Percentiles rank a stretch among this genome's conserved stretches.
Conservation (phyloP, 2,888 invertebrate species). For the Endotricha flammealis region DNA sequence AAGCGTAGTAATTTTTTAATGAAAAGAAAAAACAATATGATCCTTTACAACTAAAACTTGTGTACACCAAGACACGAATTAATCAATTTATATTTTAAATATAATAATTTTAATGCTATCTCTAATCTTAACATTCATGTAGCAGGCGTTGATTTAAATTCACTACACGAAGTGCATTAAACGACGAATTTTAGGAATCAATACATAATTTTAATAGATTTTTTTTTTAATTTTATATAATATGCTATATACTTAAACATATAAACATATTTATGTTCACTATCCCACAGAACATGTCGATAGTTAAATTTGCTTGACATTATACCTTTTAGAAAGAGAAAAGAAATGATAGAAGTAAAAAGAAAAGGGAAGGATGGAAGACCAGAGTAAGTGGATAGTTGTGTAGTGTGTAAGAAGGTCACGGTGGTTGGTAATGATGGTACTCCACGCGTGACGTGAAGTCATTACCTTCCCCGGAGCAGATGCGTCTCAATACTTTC, state of each 20-base stretch:
- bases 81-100: conserved; percentile 30
- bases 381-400: conserved; percentile 31
- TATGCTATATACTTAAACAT: conserved; percentile 38
- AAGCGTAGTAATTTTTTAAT: conserved; percentile 57
- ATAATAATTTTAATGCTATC: conserved; percentile 39
- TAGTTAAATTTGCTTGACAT: conserved; percentile 75
- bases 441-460: no score
- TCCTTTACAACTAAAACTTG: conserved; percentile 46
- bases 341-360: conserved; percentile 24
- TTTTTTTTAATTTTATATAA: conserved; percentile 28
- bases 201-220: conserved; percentile 35
- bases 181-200: conserved; percentile 42
- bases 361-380: conserved; percentile 37
- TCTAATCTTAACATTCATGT: conserved; percentile 56
- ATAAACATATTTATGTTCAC: conserved; percentile 37
- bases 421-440: conserved; percentile 18
- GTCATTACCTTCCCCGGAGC: no score
- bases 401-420: conserved; percentile 24
- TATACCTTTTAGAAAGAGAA: conserved; percentile 34
- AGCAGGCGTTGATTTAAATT: conserved; percentile 58
- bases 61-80: conserved; percentile 61
- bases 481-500: no score
- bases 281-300: conserved; percentile 50
- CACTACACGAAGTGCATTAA: conserved; percentile 68
- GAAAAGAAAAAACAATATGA: conserved; percentile 39